Evolutionary conservation across 2,797 vertebrate species (phyloP).

Genomic region (Myripristis jacobus): DNA sequence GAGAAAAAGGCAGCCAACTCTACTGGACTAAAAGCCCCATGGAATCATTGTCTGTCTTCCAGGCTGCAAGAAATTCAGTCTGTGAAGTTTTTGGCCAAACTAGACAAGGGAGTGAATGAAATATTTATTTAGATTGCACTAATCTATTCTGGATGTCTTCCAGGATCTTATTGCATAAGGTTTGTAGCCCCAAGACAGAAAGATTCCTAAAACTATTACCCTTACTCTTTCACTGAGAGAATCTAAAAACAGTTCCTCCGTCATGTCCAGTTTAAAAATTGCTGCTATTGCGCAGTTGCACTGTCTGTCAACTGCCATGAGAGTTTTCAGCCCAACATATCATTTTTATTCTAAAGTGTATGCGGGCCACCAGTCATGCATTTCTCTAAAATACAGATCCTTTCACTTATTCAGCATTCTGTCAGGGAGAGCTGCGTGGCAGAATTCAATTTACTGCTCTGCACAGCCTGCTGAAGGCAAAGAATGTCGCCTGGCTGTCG

Average conservation of each 20-base stretch:
- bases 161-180: constrained; percentile 35
- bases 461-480: constrained; percentile 54
- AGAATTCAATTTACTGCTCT: constrained; percentile 63
- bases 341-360: constrained; percentile 31
- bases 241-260: constrained; percentile 45
- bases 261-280: constrained; percentile 61
- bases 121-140: constrained; percentile 58
- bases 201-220: constrained; percentile 45
- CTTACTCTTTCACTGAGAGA: constrained; percentile 35
- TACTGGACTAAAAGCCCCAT: constrained; percentile 33
- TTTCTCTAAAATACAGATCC: constrained; percentile 41
- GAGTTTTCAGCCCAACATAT: constrained; percentile 64
- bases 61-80: constrained; percentile 51
- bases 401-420: constrained; percentile 66
- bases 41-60: constrained; percentile 49
- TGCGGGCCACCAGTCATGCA: constrained; percentile 33
- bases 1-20: constrained; percentile 31
- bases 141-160: constrained; percentile 42
- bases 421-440: constrained; percentile 56
- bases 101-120: constrained; percentile 50
- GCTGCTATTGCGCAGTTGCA: constrained; percentile 54
- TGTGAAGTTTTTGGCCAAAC: constrained; percentile 59
- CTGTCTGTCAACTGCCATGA: constrained; percentile 75
- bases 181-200: constrained; percentile 36
- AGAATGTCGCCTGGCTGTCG: constrained; percentile 60